Conservation (phyloP, 2,113 vertebrate genomes). For the Athene cunicularia region DNA sequence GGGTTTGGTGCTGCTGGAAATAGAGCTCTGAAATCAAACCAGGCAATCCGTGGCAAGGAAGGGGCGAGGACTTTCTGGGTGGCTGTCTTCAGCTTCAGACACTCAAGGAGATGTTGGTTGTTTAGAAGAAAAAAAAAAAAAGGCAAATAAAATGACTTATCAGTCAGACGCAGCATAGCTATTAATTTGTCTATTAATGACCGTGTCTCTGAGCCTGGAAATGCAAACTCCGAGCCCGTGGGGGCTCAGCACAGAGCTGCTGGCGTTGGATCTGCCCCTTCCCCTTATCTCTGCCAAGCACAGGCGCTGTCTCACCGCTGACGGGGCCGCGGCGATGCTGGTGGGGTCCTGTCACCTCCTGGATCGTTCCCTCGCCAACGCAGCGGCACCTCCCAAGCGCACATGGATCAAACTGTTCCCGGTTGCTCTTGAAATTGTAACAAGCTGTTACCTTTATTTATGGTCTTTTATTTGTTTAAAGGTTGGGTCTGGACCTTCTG, state of each 20-base stretch:
- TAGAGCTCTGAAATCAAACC: not conserved
- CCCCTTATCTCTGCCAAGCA: not conserved
- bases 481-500: not conserved
- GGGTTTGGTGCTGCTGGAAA: not conserved
- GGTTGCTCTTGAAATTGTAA: not conserved
- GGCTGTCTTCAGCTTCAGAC: not conserved
- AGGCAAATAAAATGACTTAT: not conserved
- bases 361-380: fast-evolving
- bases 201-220: not conserved
- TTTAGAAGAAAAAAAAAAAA: not conserved
- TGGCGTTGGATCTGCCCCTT: not conserved
- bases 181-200: not conserved
- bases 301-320: not conserved
- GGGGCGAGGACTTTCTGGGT: not conserved
- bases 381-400: not conserved
- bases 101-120: not conserved
- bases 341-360: not conserved
- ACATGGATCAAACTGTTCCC: not conserved
- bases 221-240: not conserved
- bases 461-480: not conserved
- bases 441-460: not conserved
- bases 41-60: not conserved
- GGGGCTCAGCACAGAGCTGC: not conserved
- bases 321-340: fast-evolving
- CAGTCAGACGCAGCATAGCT: not conserved